Percentiles rank a stretch among this genome's conserved stretches.
Conservation (phyloP, 2,888 invertebrate species). For the Andrena minutula region DNA sequence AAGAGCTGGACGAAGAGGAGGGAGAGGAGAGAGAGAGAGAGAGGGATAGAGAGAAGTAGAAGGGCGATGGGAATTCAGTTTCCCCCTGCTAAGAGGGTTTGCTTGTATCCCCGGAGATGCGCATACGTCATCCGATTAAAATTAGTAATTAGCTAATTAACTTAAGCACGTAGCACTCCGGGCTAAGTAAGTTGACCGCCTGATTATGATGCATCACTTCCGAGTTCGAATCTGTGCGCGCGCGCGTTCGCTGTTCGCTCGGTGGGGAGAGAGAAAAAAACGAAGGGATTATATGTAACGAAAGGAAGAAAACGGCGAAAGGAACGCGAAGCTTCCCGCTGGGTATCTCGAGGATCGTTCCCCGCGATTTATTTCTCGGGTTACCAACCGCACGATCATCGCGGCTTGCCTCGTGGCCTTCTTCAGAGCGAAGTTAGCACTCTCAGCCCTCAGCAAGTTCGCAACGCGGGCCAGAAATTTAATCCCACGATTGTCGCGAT, state of each 20-base stretch:
- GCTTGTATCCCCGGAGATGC: conserved; percentile 85
- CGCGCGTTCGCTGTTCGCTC: conserved; percentile 20
- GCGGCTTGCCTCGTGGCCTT: conserved; percentile 26
- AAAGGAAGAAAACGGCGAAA: conserved; percentile 30
- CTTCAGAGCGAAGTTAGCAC: conserved; percentile 32
- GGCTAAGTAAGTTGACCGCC: conserved; percentile 83
- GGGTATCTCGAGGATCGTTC: conserved; percentile 38
- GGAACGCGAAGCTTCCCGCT: conserved; percentile 20
- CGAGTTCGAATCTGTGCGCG: conserved; percentile 68
- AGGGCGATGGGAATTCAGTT: conserved; percentile 63
- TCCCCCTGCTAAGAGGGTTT: conserved; percentile 84
- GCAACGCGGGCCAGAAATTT: conserved; percentile 23
- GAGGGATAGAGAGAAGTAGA: conserved; percentile 38
- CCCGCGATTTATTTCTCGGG: conserved; percentile 49
- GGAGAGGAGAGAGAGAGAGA: conserved; percentile 42
- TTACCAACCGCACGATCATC: conserved; percentile 39
- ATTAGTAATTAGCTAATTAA: conserved; percentile 85
- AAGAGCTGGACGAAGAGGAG: conserved; percentile 14
- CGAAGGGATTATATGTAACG: conserved; percentile 27
- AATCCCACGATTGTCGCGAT: conserved; percentile 14
- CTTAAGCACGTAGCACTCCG: conserved; percentile 81
- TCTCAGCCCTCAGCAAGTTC: conserved; percentile 21
- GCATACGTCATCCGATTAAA: conserved; percentile 85
- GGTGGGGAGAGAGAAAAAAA: conserved; percentile 34
- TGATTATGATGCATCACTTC: conserved; percentile 84